Base-by-base conservation (phyloP, 1,140 invertebrate genomes). In the Hydropsyche tenuis region DNA sequence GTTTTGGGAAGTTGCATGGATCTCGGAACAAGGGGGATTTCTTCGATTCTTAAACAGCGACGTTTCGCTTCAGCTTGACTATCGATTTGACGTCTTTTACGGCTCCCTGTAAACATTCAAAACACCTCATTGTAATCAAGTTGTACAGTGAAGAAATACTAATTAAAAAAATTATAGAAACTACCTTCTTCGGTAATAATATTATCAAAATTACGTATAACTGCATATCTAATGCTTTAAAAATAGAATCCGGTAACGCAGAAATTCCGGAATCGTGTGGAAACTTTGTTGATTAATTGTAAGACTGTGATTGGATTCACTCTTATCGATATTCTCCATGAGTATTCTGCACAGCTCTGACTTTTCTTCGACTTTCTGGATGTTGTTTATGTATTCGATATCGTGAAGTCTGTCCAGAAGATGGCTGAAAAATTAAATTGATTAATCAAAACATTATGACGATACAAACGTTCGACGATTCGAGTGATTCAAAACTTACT, bases 371-470 rank as follows among this genome's bases (percentile, higher is more conserved):
- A n/a, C 30, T 37, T 37, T 37, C 9, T 37, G 30, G 3, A n/a
- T n/a, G 14, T 22, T 42, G 3, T 14, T 86, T 79, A 92, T 90
- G 79, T 92, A 88, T 79, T 92, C 91, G 3, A 37, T 37, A 9
- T 4, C 9, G 72, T 92, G 90, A n/a, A 93, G 78, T 60, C 88
- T 84, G 78, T 93, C 90, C 66, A 93, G 81, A 2, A 93, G 80
- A 81, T 90, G 45, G 30, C 74, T 75, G 42, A 72, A 75, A 74
- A 20, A 48, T 25, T 12, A 25, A 56, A 25, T 23, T 60, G 23
- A 60, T 20, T 25, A 14, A 25, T 23, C 22, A 5, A 22, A 56
- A 1, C 3, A 53, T 20, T 53, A 53, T 53, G 9, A 1, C n/a
- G 1, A 53, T 53, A 53, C 3, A 4, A 6, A 43, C 37, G 12